Conservation (phyloP, 2,113 vertebrate genomes). For the Picathartes gymnocephalus region DNA sequence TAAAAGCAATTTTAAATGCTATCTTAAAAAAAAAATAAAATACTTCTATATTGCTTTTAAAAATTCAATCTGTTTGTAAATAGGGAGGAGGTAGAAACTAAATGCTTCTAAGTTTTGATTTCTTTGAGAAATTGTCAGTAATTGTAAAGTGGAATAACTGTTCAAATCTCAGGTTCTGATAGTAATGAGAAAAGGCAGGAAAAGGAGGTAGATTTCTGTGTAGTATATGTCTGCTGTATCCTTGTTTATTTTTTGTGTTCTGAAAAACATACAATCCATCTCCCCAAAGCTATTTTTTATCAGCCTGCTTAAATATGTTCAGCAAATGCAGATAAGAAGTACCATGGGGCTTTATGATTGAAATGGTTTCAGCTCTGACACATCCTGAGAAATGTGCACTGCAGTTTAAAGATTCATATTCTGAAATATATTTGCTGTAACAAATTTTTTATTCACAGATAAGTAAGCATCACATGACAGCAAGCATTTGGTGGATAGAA, state of each 20-base stretch:
- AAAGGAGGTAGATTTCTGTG: not conserved
- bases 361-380: not conserved
- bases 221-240: not conserved
- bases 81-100: not conserved
- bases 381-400: not conserved
- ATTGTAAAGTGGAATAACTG: not conserved
- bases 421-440: not conserved
- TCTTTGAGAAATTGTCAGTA: constrained; percentile 5
- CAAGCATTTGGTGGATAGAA: not conserved
- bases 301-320: constrained; percentile 6
- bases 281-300: not conserved
- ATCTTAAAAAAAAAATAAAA: not conserved
- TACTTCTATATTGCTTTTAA: not conserved
- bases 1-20: not conserved
- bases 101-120: not conserved
- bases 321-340: constrained; percentile 3
- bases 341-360: not conserved
- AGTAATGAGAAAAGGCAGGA: not conserved
- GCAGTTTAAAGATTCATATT: not conserved
- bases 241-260: not conserved
- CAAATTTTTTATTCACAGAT: constrained; percentile 8
- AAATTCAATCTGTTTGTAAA: constrained; percentile 9
- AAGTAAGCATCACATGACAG: constrained; percentile 11
- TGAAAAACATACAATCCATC: not conserved
- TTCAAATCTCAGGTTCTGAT: not conserved